Conservation (phyloP, 2,888 invertebrate species). For the Hirudinaria manillensis region DNA sequence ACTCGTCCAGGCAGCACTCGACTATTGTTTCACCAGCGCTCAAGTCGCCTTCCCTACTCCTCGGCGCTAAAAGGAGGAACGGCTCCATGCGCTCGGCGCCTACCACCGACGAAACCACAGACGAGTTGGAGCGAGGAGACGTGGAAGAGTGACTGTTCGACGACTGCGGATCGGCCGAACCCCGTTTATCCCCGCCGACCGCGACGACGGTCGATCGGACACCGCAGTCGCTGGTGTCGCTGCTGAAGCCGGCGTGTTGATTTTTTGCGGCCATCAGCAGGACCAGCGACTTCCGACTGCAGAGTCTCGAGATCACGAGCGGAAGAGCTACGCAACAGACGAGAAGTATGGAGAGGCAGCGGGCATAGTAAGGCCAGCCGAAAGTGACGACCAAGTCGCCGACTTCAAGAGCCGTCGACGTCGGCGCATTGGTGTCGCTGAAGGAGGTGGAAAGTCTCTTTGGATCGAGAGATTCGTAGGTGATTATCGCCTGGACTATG, state of each 20-base stretch:
- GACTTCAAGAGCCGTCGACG: background rate
- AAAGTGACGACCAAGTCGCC: conserved; percentile 1
- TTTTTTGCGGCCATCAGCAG: conserved; percentile 1
- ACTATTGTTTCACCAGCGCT: background rate
- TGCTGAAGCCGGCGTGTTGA: background rate
- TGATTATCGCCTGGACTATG: background rate
- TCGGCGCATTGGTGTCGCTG: background rate
- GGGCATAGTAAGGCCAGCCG: conserved; percentile 13
- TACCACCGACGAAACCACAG: background rate
- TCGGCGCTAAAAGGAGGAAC: background rate
- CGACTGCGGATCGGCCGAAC: background rate
- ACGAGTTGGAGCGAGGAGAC: background rate
- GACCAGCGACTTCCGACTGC: conserved; percentile 4
- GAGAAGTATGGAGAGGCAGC: conserved; percentile 11
- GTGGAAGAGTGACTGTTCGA: conserved; percentile 3
- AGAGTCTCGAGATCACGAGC: background rate
- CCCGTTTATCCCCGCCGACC: background rate
- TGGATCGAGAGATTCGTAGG: conserved; percentile 1
- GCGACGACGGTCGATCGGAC: too few relatives aligned
- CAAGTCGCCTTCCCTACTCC: background rate
- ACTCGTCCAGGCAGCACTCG: background rate
- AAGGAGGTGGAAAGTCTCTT: background rate
- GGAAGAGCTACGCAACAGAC: conserved; percentile 3
- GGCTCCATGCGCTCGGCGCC: background rate
- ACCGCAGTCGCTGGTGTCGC: background rate